Evolutionary conservation across 2,797 vertebrate species (phyloP), one percentile per base, ranked within the genome.

Genomic region (Enteromius argenteus): DNA sequence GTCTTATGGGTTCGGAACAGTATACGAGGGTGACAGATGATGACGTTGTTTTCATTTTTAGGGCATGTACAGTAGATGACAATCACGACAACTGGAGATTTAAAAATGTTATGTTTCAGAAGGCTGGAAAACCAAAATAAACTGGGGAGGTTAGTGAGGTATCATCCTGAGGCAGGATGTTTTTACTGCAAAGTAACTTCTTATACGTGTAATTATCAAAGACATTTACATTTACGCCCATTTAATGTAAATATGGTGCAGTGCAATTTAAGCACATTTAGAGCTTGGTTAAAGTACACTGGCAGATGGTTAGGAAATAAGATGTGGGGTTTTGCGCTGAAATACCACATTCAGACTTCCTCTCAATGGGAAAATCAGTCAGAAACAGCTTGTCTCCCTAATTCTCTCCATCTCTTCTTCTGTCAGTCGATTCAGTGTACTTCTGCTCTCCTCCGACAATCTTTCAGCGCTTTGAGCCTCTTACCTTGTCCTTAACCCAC

Each of bases 401-500:
- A 60, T 64, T 77, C 46, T 82, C 71, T 76, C 75, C 81, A 76
- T 58, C 76, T 53, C 51, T 62, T 27, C 37, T 67, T 69, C 69
- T 79, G 66, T 79, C 81, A 71, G 78, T 58, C 64, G 80, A 32
- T 49, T 85, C 49, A 67, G 58, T 79, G 60, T 56, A 35, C 72
- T 64, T 75, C 60, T 17, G 2, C 30, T 79, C 62, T 78, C 9
- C 21, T 46, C 49, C 51, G 84, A 84, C 68, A 77, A 64, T 85
- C 62, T 71, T 76, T 81, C 46, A 75, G 75, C 14, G 46, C 80
- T 85, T 76, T 80, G 62, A 80, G 76, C 53, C 68, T 82, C 79
- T 79, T 86, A 75, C 80, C 64, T 49, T 53, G 83, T 80, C 77
- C 71, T 84, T 75, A 77, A 60, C 79, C 66, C 71, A 83, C 80